Conservation (phyloP, 2,797 vertebrate species). For the Pseudomugil gertrudae region DNA sequence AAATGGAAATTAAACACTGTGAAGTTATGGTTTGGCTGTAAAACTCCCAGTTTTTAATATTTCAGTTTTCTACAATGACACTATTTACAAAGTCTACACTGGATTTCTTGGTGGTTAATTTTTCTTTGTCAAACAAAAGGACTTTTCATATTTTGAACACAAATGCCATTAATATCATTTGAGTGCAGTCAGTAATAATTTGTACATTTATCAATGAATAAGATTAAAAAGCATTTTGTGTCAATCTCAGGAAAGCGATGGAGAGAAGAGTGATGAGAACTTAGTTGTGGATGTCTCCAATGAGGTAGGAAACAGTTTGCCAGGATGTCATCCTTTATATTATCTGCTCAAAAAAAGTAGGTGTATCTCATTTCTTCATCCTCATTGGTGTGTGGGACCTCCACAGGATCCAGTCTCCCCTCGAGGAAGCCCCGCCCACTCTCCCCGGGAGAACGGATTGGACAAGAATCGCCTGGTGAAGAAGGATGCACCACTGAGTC, state of each 20-base stretch:
- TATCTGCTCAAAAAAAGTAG: not conserved
- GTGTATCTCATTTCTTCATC: not conserved
- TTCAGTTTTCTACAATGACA: too few relatives aligned
- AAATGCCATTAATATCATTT: not conserved
- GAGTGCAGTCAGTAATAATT: not conserved
- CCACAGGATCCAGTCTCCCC: conserved; percentile 89
- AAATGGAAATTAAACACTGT: not conserved
- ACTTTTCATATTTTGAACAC: not conserved
- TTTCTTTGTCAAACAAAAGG: not conserved
- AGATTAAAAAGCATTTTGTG: conserved; percentile 10
- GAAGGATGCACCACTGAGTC: conserved; percentile 93
- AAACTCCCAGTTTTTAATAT: conserved; percentile 10
- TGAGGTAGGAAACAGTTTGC: conserved; percentile 80
- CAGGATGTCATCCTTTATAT: not conserved
- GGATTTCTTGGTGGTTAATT: too few relatives aligned
- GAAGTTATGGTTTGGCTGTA: not conserved
- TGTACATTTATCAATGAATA: not conserved
- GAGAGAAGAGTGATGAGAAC: conserved; percentile 93
- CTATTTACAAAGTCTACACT: too few relatives aligned
- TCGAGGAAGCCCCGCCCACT: conserved; percentile 91
- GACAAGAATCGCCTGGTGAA: conserved; percentile 90
- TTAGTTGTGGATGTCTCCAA: conserved; percentile 96
- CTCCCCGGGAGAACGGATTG: conserved; percentile 92
- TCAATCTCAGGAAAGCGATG: conserved; percentile 90
- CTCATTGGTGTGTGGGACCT: not conserved